Evolutionary conservation across 2,797 vertebrate genomes (phyloP).

Genomic region (Halcyon smyrnensis): DNA sequence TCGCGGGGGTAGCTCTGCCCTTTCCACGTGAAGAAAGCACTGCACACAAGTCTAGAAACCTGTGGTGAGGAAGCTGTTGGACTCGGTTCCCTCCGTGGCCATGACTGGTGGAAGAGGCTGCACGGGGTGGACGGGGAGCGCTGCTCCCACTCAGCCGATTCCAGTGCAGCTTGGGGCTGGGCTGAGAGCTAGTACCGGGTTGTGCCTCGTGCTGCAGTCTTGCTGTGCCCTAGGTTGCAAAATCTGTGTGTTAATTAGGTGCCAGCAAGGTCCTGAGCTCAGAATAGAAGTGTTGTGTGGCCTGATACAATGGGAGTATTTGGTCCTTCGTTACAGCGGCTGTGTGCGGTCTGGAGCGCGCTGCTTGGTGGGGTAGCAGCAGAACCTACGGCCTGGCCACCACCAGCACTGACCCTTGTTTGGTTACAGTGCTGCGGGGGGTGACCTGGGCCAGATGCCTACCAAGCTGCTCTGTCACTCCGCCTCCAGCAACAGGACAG

Average conservation of each 20-base stretch:
- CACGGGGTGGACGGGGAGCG: fast-evolving
- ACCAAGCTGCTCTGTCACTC: not conserved
- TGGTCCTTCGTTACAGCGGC: fast-evolving
- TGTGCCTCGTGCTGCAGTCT: not conserved
- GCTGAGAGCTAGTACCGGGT: not conserved
- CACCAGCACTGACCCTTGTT: not conserved
- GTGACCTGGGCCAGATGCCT: not conserved
- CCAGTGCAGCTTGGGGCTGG: not conserved
- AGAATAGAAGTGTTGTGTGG: not conserved
- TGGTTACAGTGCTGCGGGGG: not conserved
- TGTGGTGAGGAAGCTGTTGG: not conserved
- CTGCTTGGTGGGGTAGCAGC: not conserved
- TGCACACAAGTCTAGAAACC: not conserved
- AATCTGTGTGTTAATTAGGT: not conserved
- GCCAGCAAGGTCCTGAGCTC: not conserved
- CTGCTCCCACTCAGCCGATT: not conserved
- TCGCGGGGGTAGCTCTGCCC: not conserved
- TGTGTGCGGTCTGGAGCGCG: fast-evolving
- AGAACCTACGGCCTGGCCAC: not conserved
- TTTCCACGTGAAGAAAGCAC: not conserved
- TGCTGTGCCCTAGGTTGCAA: not conserved
- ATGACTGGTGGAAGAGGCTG: not conserved
- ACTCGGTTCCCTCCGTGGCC: fast-evolving
- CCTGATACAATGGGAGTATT: not conserved
- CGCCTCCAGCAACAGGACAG: not conserved